These are phyloP conservation scores for Heliconius hermathena DNA, from an alignment of 1,140 invertebrate genomes.

Conservation along the genomic window DNA sequence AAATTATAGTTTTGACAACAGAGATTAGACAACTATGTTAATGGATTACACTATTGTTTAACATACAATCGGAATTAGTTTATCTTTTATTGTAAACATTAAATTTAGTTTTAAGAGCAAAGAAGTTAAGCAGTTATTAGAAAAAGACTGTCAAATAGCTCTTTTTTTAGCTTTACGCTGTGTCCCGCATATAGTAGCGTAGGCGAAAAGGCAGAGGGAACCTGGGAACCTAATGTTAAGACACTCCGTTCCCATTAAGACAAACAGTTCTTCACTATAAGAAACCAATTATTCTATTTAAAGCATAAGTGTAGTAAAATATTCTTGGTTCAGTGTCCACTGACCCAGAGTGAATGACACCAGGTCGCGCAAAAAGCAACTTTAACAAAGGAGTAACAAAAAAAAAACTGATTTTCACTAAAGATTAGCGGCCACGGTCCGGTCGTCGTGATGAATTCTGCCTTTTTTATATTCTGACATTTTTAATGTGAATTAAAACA, in stretches of 20 bases:
- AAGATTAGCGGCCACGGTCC: constrained; percentile 62
- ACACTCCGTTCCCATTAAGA: too few relatives aligned
- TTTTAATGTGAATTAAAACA: constrained; percentile 41
- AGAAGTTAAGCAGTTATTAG: too few relatives aligned
- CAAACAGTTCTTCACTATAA: not conserved
- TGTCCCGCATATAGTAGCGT: too few relatives aligned
- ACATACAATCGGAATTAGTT: not conserved
- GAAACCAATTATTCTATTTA: constrained; percentile 1
- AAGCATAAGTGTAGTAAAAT: constrained; percentile 3
- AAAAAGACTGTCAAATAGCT: too few relatives aligned
- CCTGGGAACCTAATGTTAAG: too few relatives aligned
- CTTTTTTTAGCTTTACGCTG: too few relatives aligned
- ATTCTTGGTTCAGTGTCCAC: constrained; percentile 35
- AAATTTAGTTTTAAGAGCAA: too few relatives aligned
- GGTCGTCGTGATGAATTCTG: constrained; percentile 36
- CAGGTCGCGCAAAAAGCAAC: constrained; percentile 58
- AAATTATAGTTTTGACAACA: not conserved
- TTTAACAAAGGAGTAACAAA: constrained; percentile 59
- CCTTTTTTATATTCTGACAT: constrained; percentile 37
- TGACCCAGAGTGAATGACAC: constrained; percentile 69
- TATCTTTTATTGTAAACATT: not conserved
- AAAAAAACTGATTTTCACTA: constrained; percentile 62
- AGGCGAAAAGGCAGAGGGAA: too few relatives aligned
- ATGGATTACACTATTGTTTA: constrained; percentile 21
- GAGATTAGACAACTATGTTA: constrained; percentile 6